Percentiles rank a stretch among this genome's conserved stretches.
Evolutionary conservation across 2,797 vertebrate species (phyloP).

Genomic region (Hydrolagus colliei): DNA sequence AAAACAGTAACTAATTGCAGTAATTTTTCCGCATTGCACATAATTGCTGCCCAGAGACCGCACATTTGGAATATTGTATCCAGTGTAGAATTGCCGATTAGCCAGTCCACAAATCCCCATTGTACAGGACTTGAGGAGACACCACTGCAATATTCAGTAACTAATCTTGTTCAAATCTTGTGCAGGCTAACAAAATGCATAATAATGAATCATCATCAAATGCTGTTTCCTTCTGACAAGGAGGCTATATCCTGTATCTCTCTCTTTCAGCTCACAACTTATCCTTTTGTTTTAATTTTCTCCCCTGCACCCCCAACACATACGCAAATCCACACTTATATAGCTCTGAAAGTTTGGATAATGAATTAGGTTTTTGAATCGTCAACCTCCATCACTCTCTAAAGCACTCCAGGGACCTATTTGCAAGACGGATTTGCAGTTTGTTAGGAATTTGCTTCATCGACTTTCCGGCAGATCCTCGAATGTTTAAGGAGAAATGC

Average conservation of each 20-base stretch:
- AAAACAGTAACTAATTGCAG: slow-evolving; percentile 7
- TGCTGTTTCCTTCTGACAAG: slow-evolving; percentile 30
- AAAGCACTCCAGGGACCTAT: slow-evolving; percentile 37
- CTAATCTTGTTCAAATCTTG: slow-evolving; percentile 45
- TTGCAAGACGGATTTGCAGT: slow-evolving; percentile 45
- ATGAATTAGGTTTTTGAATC: background rate
- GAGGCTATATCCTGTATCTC: slow-evolving; percentile 41
- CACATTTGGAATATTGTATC: slow-evolving; percentile 18
- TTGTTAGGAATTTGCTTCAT: slow-evolving; percentile 44
- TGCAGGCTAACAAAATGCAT: slow-evolving; percentile 46
- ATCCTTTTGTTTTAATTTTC: slow-evolving; percentile 28
- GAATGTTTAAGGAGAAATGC: slow-evolving; percentile 39
- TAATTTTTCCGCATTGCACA: background rate
- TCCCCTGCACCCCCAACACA: slow-evolving; percentile 34
- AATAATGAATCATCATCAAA: slow-evolving; percentile 55
- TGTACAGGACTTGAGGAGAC: slow-evolving; percentile 36
- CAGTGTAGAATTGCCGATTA: slow-evolving; percentile 16
- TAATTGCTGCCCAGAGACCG: background rate
- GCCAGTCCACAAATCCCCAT: slow-evolving; percentile 28
- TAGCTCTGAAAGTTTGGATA: background rate
- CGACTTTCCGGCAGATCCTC: slow-evolving; percentile 57
- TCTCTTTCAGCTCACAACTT: slow-evolving; percentile 29
- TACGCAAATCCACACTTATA: background rate
- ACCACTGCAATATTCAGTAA: slow-evolving; percentile 50
- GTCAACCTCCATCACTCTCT: background rate